phyloP scores from a whole-genome alignment of 2,113 vertebrate genomes.

The Nycticebus coucang region DNA sequence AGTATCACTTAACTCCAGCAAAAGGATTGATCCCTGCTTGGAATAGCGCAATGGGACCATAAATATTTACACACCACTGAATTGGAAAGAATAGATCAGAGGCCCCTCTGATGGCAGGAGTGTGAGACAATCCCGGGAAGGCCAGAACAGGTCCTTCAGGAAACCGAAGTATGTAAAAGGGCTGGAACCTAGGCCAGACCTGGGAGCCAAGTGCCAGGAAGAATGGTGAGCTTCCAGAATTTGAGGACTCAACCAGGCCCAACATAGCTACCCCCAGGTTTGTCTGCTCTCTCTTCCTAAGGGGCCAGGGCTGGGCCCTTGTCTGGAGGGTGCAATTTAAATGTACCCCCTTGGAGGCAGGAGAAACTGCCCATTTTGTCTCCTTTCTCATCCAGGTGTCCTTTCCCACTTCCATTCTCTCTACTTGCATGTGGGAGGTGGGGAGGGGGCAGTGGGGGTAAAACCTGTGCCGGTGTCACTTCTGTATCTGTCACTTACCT shows the following conservation, averaged over 20 bases:
- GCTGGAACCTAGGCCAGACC: not conserved
- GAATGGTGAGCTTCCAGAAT: not conserved
- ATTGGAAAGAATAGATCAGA: not conserved
- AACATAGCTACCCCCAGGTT: too few relatives aligned
- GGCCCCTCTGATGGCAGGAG: too few relatives aligned
- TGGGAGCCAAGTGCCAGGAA: not conserved
- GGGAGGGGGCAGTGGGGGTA: not conserved
- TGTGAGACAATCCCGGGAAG: not conserved
- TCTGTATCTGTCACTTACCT: not conserved
- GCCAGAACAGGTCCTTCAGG: not conserved
- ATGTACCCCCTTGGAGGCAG: not conserved
- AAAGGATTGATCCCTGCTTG: not conserved
- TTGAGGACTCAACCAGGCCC: not conserved
- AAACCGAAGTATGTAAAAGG: too few relatives aligned
- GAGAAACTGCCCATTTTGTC: not conserved
- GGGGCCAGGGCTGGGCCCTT: not conserved
- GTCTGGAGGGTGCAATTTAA: not conserved
- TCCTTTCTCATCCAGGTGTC: not conserved
- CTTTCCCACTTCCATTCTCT: not conserved
- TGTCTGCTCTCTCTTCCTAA: not conserved
- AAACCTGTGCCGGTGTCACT: not conserved
- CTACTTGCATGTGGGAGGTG: not conserved
- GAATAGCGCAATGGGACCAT: fast-evolving
- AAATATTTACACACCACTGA: too few relatives aligned
- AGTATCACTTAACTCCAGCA: too few relatives aligned